These are phyloP conservation scores for Drosophila simulans DNA, from an alignment of 1,140 invertebrate genomes.

Conservation along the genomic window DNA sequence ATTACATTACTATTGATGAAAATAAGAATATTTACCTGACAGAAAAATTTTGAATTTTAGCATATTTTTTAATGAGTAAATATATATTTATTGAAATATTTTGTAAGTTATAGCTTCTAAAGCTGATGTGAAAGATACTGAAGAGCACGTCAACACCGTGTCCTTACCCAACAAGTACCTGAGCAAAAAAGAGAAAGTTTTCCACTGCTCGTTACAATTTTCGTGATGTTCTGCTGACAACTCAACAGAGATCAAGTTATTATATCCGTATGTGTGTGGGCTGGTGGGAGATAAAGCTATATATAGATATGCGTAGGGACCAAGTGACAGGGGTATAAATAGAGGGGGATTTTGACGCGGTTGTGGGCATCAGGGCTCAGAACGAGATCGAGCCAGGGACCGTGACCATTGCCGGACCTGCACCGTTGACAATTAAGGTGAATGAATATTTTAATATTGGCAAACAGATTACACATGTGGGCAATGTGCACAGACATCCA, in stretches of 20 bases:
- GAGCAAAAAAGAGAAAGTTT: constrained; percentile 33
- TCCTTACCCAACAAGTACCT: constrained; percentile 2
- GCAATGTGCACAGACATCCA: constrained; percentile 51
- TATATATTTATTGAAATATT: too few relatives aligned
- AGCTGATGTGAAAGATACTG: too few relatives aligned
- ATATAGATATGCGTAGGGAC: constrained; percentile 10
- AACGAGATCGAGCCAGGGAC: constrained; percentile 18
- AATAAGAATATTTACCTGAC: too few relatives aligned
- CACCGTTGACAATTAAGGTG: constrained; percentile 82
- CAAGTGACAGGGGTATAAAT: constrained; percentile 28
- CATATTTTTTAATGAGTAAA: too few relatives aligned
- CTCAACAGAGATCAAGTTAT: constrained; percentile 83
- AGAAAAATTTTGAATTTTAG: too few relatives aligned
- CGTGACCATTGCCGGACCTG: constrained; percentile 19
- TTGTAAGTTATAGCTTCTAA: too few relatives aligned
- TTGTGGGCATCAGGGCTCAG: constrained; percentile 42
- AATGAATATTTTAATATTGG: constrained; percentile 83
- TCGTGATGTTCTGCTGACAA: constrained; percentile 81
- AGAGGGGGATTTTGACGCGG: constrained; percentile 66
- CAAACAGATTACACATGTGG: constrained; percentile 82
- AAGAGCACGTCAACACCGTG: background rate
- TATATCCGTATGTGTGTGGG: constrained; percentile 53
- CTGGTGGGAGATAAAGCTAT: constrained; percentile 15
- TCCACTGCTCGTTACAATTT: constrained; percentile 74
- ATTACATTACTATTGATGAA: too few relatives aligned